These are phyloP conservation scores for Eubasilissa regina DNA, from an alignment of 1,140 invertebrate genomes.

Conservation along the genomic window DNA sequence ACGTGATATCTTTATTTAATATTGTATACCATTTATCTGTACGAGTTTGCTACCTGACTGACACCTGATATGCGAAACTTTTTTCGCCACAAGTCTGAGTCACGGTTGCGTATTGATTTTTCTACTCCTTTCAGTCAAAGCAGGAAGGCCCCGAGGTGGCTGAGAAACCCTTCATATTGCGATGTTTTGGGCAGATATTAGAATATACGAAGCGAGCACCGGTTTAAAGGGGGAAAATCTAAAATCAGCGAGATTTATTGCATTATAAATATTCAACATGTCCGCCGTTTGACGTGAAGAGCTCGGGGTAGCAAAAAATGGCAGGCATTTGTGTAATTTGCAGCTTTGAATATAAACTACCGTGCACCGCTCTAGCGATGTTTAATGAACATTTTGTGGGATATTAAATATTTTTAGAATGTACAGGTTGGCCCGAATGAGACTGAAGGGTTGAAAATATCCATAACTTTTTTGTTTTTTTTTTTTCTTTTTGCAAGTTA, in stretches of 20 bases:
- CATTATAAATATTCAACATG: conserved; percentile 18
- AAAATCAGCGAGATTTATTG: conserved; percentile 36
- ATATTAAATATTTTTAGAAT: too few species aligned
- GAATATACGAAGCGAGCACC: conserved; percentile 7
- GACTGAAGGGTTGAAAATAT: too few species aligned
- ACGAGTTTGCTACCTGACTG: neutral
- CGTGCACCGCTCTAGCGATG: too few species aligned
- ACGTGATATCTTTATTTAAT: too few species aligned
- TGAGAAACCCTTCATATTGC: conserved; percentile 22
- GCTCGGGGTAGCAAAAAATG: neutral
- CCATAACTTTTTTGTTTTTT: too few species aligned
- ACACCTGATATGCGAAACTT: neutral
- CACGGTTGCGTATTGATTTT: conserved; percentile 38
- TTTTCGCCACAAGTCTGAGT: conserved; percentile 9
- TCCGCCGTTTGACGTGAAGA: conserved; percentile 4
- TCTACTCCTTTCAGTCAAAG: conserved; percentile 24
- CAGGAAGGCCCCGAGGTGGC: conserved; percentile 13
- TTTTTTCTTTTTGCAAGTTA: too few species aligned
- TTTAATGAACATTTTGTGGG: too few species aligned
- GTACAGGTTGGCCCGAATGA: too few species aligned
- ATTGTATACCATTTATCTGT: neutral
- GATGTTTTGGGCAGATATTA: conserved; percentile 38
- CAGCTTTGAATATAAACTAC: neutral
- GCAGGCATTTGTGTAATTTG: neutral
- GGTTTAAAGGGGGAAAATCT: conserved; percentile 12